phyloP scores from a whole-genome alignment of 1,140 invertebrate genomes.

The Drosophila tsacasi region DNA sequence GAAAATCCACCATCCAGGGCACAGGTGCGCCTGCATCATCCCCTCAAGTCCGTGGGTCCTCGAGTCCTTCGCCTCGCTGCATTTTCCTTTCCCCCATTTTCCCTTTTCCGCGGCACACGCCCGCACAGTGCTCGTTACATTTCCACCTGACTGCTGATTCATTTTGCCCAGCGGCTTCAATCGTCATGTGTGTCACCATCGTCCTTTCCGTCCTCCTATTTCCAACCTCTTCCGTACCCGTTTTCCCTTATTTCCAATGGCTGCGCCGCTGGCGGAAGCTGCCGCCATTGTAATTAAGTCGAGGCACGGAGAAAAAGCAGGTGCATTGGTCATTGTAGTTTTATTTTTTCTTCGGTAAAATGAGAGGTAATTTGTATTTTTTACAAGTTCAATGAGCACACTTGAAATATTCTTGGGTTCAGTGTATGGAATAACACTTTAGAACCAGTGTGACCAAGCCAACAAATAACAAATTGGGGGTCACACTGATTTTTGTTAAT shows the following conservation, averaged over 20 bases:
- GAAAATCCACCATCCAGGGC: slow-evolving; percentile 4
- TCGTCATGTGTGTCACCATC: slow-evolving; percentile 51
- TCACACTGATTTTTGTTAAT: too few relatives aligned
- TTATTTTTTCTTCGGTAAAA: background rate
- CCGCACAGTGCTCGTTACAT: slow-evolving; percentile 57
- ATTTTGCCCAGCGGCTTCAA: slow-evolving; percentile 61
- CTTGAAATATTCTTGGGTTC: background rate
- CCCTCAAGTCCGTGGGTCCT: background rate
- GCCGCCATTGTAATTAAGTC: slow-evolving; percentile 77
- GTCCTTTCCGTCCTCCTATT: slow-evolving; percentile 19
- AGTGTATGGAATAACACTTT: background rate
- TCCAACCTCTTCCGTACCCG: background rate
- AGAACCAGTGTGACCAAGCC: background rate
- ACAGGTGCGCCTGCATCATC: slow-evolving; percentile 22
- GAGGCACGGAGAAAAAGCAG: slow-evolving; percentile 11
- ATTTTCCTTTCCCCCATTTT: slow-evolving; percentile 29
- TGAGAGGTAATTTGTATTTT: background rate
- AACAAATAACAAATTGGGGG: too few relatives aligned
- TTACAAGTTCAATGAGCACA: background rate
- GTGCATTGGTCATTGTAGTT: background rate
- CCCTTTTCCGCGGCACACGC: slow-evolving; percentile 44
- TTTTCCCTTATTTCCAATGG: slow-evolving; percentile 22
- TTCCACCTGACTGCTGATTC: slow-evolving; percentile 63
- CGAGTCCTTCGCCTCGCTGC: slow-evolving; percentile 20
- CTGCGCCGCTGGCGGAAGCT: slow-evolving; percentile 48